Base-by-base conservation (phyloP, 2,888 invertebrate genomes). In the Patella caerulea region DNA sequence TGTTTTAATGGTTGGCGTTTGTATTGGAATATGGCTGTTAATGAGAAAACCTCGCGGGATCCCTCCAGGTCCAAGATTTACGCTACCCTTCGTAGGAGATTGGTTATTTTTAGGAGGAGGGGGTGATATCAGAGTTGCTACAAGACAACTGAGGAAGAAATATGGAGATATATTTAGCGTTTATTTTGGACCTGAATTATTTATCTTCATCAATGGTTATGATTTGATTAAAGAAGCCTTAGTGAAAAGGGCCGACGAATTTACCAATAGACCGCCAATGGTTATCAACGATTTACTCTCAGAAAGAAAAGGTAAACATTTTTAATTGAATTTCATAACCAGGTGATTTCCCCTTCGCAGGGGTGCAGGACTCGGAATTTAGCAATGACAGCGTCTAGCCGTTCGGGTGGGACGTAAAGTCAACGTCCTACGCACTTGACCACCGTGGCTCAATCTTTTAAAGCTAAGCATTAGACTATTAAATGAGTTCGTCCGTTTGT, bases 141-240 rank as follows among this genome's bases (percentile, higher is more conserved):
- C 85, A 3, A 79, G 82, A 74, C 52, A 71, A 17, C 82, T 83
- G 80, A 80, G 84, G 79, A 34, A 78, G 24, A 71, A 79, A 24
- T 83, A 84, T 59, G 86, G 85, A 2, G 86, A 86, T 72, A 76
- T 86, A 15, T 83, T 79, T 59, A 81, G 84, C 71, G 55, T 83
- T 56, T 79, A 83, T 72, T 80, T 86, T 82, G 86, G 85, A 0
- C 73, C 69, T n/a, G 71, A 82, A 15, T 76, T 83, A 34, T 83
- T 83, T 17, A 75, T 86, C 56, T 81, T 86, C 24, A 24, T 86
- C 12, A 86, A 83, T 53, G 85, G 86, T 1, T 77, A 81, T 53
- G 82, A 81, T 7, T 71, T 74, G 12, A 81, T 86, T 73, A 82
- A 80, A 76, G 84, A 85, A 24, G 83, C 84, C 17, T 79, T 84